Base-by-base conservation (phyloP, 2,113 vertebrate genomes). In the Galemys pyrenaicus region DNA sequence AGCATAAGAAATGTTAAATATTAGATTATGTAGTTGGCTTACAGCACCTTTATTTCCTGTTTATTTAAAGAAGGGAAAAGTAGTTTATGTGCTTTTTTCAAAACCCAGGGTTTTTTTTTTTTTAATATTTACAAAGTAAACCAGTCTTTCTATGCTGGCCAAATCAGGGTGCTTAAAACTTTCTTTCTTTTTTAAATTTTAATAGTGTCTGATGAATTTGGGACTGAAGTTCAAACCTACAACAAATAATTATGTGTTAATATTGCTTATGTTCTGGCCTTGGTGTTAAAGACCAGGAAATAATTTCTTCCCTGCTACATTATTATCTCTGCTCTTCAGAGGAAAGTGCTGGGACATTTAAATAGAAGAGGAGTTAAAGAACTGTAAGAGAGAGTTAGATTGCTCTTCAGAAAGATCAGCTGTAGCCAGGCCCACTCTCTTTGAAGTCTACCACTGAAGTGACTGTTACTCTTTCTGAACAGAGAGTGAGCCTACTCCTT, bases 1-100 rank as follows among this genome's bases (percentile, higher is more conserved):
- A 87, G 75, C 89, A 96, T 95, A 65, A 95, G 83, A 95, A 97
- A 94, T 84, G 41, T 87, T 93, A 86, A 94, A 51, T 95, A 93
- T 83, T 92, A 92, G 78, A 89, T 97, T 89, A 89, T 94, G 41
- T 39, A 28, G 68, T 86, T 91, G 89, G 91, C 64, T 96, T 83
- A 49, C 64, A 64, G 60, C n/a, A 22, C 56, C 68, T 71, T 87
- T 95, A 87, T 84, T 95, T 91, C 75, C 83, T 93, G 30, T 94
- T 95, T 87, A 95, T 84, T 89, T 51, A 96, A 87, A 49, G 46
- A 91, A 68, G 75, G 54, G 35, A 56, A 87, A 94, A 88, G 46
- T 83, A 82, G n/a, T 75, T 83, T 79, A 77, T 80, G 64, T 89
- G 70, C 58, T 91, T 95, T 96, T 89, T 87, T 75, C 87, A 93